Percentiles rank a stretch among this genome's conserved stretches.
Evolutionary conservation across 2,113 vertebrate species (phyloP).

Genomic region (Nothoprocta pentlandii): DNA sequence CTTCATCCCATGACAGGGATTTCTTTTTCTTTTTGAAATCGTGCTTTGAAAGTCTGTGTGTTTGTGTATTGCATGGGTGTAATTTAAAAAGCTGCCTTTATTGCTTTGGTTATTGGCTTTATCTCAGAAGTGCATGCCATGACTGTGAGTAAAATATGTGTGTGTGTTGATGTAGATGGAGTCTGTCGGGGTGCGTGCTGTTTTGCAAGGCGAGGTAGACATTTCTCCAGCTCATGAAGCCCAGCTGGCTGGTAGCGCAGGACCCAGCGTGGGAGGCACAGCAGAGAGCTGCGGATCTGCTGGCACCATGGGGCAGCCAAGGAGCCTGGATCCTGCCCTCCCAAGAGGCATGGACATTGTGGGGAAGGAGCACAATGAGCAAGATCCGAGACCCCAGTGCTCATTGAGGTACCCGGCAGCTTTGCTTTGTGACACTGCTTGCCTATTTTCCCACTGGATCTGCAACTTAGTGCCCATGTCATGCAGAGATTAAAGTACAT

Average conservation of each 20-base stretch:
- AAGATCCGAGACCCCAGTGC: background rate
- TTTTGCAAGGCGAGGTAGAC: background rate
- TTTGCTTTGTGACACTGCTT: background rate
- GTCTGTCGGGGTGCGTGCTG: background rate
- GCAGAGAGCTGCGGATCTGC: background rate
- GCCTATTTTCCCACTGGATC: background rate
- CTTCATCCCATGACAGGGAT: background rate
- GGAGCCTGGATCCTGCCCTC: background rate
- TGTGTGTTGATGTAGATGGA: background rate
- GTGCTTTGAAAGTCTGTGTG: background rate
- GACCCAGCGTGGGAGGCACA: background rate
- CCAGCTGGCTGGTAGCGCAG: background rate
- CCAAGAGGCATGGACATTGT: accelerated
- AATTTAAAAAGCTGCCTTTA: background rate
- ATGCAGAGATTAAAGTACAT: background rate
- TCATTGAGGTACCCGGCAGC: background rate
- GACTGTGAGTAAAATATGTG: background rate
- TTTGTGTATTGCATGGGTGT: background rate
- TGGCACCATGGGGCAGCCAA: accelerated
- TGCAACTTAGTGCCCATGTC: background rate
- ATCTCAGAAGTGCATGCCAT: background rate
- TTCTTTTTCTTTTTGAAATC: background rate
- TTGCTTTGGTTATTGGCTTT: background rate
- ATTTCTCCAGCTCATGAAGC: background rate
- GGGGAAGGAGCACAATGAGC: accelerated